Evolutionary conservation across 2,888 invertebrate species (phyloP).

Genomic region (Agrilus cyanescens): DNA sequence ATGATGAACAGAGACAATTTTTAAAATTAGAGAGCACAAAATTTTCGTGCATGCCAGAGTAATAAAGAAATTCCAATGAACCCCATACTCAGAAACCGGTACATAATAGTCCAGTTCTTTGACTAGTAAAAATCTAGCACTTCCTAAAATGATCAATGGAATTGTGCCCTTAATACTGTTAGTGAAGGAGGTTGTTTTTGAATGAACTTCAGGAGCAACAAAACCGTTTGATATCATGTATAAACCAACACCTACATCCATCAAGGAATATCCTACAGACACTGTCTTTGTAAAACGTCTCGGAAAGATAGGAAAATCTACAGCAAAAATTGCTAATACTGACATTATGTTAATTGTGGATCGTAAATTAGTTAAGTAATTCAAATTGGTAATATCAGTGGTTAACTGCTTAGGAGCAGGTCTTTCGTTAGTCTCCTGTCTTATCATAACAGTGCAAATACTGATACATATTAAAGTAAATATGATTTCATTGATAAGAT

Average conservation of each 20-base stretch:
- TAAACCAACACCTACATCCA: slow-evolving; percentile 92
- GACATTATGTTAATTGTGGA: slow-evolving; percentile 63
- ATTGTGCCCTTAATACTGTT: slow-evolving; percentile 32
- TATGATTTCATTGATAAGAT: slow-evolving; percentile 26
- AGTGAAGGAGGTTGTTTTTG: slow-evolving; percentile 23
- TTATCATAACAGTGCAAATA: slow-evolving; percentile 7
- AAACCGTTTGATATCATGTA: slow-evolving; percentile 74
- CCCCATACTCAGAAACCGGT: slow-evolving; percentile 87
- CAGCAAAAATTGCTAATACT: slow-evolving; percentile 76
- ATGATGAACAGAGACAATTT: slow-evolving; percentile 38
- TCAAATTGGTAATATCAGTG: background rate
- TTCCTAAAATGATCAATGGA: slow-evolving; percentile 48
- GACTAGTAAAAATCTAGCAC: slow-evolving; percentile 48
- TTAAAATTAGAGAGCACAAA: slow-evolving; percentile 50
- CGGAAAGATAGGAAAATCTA: slow-evolving; percentile 86
- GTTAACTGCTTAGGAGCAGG: background rate
- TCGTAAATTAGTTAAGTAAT: slow-evolving; percentile 54
- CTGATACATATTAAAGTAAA: slow-evolving; percentile 14
- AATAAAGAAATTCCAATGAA: slow-evolving; percentile 97
- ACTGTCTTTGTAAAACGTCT: slow-evolving; percentile 79
- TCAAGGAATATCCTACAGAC: slow-evolving; percentile 72
- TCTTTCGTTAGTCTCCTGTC: background rate
- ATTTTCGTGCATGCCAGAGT: slow-evolving; percentile 78
- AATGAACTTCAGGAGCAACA: slow-evolving; percentile 47
- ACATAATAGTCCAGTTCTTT: slow-evolving; percentile 68